phyloP scores from a whole-genome alignment of 2,797 vertebrate genomes.

The Jordanella pulchra region DNA sequence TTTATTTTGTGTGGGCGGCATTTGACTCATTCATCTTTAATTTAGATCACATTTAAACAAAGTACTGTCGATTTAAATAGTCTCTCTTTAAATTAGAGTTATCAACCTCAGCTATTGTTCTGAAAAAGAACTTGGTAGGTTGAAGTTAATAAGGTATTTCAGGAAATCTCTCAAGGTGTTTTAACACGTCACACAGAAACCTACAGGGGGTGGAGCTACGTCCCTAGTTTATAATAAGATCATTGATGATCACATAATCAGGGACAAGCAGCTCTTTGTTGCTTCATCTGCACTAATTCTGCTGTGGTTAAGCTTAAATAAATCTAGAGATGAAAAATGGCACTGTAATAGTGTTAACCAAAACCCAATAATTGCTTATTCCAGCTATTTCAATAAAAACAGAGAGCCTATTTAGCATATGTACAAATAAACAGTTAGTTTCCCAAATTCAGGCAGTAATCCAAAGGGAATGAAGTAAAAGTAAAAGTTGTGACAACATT shows the following conservation, averaged over 20 bases:
- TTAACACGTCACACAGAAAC: slow-evolving; percentile 2
- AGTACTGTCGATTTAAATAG: not conserved
- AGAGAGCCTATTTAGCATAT: not conserved
- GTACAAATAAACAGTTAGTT: not conserved
- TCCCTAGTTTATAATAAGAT: slow-evolving; percentile 16
- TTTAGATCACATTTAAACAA: not conserved
- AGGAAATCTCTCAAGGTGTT: not conserved
- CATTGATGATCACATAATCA: not conserved
- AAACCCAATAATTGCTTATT: not conserved
- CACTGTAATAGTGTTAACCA: not conserved
- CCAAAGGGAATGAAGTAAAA: slow-evolving; percentile 4
- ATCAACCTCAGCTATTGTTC: not conserved
- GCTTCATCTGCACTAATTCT: not conserved
- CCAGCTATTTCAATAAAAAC: not conserved
- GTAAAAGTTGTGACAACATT: not conserved
- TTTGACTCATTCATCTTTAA: not conserved
- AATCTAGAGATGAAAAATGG: not conserved
- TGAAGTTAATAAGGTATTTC: slow-evolving; percentile 2
- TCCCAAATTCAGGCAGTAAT: not conserved
- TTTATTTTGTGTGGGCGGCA: accelerated
- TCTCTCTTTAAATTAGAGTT: not conserved
- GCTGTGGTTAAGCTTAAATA: not conserved
- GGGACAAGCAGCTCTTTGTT: not conserved
- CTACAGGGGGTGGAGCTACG: slow-evolving; percentile 4
- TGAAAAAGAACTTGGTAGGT: not conserved